A percentile compares a stretch with the other conserved stretches of the same genome.
These are phyloP conservation scores for Acromyrmex charruanus DNA, from an alignment of 1,140 invertebrate species.

Conservation along the genomic window DNA sequence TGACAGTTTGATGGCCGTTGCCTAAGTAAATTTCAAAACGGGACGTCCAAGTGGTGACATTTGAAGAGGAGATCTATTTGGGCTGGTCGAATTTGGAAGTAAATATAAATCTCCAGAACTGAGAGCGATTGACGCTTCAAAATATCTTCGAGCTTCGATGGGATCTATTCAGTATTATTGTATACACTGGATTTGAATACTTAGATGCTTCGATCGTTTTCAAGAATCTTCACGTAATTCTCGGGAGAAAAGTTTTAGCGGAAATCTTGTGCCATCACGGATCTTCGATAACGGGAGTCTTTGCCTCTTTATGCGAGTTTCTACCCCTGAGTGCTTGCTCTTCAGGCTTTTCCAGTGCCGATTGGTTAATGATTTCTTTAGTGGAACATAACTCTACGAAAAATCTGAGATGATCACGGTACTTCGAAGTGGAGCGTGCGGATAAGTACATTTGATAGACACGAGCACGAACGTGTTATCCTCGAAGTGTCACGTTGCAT, in stretches of 20 bases:
- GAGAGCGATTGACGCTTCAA: background rate
- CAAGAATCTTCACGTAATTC: background rate
- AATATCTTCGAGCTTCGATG: background rate
- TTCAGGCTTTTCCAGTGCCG: background rate
- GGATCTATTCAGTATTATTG: background rate
- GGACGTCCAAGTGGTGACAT: background rate
- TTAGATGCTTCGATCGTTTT: background rate
- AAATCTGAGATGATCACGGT: background rate
- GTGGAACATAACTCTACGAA: background rate
- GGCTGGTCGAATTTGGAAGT: background rate
- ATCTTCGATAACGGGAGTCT: conserved; percentile 25
- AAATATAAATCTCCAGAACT: background rate
- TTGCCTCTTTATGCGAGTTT: background rate
- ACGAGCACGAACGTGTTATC: conserved; percentile 4
- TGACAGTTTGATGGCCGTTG: background rate
- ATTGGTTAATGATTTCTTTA: conserved; percentile 1
- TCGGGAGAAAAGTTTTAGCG: background rate
- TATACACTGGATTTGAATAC: background rate
- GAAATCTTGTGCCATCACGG: background rate
- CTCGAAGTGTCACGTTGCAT: conserved; percentile 1
- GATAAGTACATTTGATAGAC: conserved; percentile 40
- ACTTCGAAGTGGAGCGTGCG: background rate
- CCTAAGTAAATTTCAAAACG: background rate
- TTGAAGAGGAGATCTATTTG: background rate
- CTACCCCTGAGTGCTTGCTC: background rate